Evolutionary conservation across 2,888 invertebrate species (phyloP), one percentile per base, ranked within the genome.

Genomic region (Euzophera pinguis): DNA sequence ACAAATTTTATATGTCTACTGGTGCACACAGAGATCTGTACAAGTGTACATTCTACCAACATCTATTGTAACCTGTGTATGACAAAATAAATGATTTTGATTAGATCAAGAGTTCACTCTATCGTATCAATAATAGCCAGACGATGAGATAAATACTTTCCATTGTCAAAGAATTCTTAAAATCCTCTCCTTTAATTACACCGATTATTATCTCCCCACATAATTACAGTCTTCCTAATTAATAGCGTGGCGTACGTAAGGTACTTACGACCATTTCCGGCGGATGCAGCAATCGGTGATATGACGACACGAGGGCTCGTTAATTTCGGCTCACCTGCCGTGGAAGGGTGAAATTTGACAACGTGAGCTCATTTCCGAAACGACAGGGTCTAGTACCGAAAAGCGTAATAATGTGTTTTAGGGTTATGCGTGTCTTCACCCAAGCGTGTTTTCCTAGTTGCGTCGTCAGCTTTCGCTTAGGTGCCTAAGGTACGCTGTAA

Each of bases 261-360:
- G 42, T 53, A 56, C 57, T 8, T 32, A 7, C 60, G 62, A 56
- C 62, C 64, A 68, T 68, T 70, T 73, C 76, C 76, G 63, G 58
- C 64, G 75, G 76, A 74, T 77, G 69, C 69, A 77, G 73, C 73
- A 71, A 75, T 75, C 68, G 63, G 73, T 67, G 65, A 63, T 60
- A 63, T 67, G 81, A 79, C 80, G 22, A 22, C 22, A 22, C 22
- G 81, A 77, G 73, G 71, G 69, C 72, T 72, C 73, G 72, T 75
- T 78, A 80, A 81, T 83, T 73, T 82, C 83, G 84, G 80, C 57
- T 74, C 73, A 77, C 79, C 75, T 71, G 78, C 71, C 57, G 56
- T 60, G 53, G 54, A 48, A 58, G 63, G 60, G 50, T 34, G 34
- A 35, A 42, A 35, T 34, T 43, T 42, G 32, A 8, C 32, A 22